Conservation (phyloP, 2,888 invertebrate genomes). For the Drosophila pseudotalamancana region DNA sequence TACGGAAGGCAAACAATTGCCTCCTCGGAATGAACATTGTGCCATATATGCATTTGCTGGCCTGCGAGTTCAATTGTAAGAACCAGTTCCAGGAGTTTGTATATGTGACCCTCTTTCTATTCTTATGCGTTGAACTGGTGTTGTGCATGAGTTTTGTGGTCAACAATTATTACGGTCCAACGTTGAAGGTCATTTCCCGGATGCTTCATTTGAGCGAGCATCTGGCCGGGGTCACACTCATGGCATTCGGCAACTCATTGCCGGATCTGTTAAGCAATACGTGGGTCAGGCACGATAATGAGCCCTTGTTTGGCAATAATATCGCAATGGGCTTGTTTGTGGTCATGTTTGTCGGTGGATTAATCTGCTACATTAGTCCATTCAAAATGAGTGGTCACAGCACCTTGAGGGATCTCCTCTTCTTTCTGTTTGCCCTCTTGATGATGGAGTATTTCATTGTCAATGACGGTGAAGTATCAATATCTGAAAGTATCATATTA, state of each 20-base stretch:
- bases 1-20: slow-evolving; percentile 19
- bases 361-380: slow-evolving; percentile 42
- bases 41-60: slow-evolving; percentile 38
- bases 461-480: background rate
- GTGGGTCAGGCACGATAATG: background rate
- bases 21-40: slow-evolving; percentile 19
- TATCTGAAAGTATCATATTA: background rate
- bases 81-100: slow-evolving; percentile 35
- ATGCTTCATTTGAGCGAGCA: slow-evolving; percentile 47
- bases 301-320: slow-evolving; percentile 24
- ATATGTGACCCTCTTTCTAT: slow-evolving; percentile 16
- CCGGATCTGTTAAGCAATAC: slow-evolving; percentile 33
- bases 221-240: slow-evolving; percentile 15
- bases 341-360: slow-evolving; percentile 35
- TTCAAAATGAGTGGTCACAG: slow-evolving; percentile 31
- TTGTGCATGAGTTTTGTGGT: slow-evolving; percentile 26
- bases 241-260: slow-evolving; percentile 25
- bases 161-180: slow-evolving; percentile 33
- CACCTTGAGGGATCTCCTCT: slow-evolving; percentile 36
- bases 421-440: slow-evolving; percentile 13
- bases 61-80: slow-evolving; percentile 16
- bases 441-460: slow-evolving; percentile 4
- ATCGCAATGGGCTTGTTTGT: slow-evolving; percentile 32
- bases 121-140: slow-evolving; percentile 16
- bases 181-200: slow-evolving; percentile 22